Evolutionary conservation across 2,113 vertebrate species (phyloP), one percentile per base, ranked within the genome.

Genomic region (Scartelaos histophorus): DNA sequence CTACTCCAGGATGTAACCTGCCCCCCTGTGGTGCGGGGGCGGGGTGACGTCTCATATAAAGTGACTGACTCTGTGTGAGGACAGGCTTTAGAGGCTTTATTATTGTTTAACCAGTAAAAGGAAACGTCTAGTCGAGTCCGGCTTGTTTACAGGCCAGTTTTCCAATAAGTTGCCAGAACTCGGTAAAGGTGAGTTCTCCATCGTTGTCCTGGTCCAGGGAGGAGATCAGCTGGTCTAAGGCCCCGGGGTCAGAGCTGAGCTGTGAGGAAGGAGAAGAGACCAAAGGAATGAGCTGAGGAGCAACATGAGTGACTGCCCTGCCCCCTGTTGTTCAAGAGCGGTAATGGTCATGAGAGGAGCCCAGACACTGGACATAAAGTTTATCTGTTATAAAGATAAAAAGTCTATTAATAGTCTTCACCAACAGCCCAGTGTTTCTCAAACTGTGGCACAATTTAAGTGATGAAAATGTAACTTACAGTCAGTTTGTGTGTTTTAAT

Each of bases 101-200:
- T 93, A 89, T 87, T 70, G 73, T 66, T 85, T 88, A 84, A 65
- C 81, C 67, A 73, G 74, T 75, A 34, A 69, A 78, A 78, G 19
- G 34, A 5, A 19, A 9, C n/a, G 17, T 13, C 73, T 90, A 79
- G 70, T 61, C 71, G 79, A 92, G 92, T 45, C 93, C 92, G 5
- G 87, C 92, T 57, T 93, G 88, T 51, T 92, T 84, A 81, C 79
- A 71, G 0, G 92, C 93, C 71, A 94, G 87, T 10, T 83, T 91
- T 45, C 94, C 94, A 43, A 94, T 89, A 81, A 94, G 91, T 81
- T 93, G 83, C 93, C 93, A 94, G 88, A 94, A 94, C 83, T 94
- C 94, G 5, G 69, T 45, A 85, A 94, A 94, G 1, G 91, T 94
- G 85, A 94, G 90, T 81, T 94, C 91, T 19, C 92, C 91, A 13